These are phyloP conservation scores for Phallusia fumigata DNA, from an alignment of 23 tunicate species.

Conservation along the genomic window DNA sequence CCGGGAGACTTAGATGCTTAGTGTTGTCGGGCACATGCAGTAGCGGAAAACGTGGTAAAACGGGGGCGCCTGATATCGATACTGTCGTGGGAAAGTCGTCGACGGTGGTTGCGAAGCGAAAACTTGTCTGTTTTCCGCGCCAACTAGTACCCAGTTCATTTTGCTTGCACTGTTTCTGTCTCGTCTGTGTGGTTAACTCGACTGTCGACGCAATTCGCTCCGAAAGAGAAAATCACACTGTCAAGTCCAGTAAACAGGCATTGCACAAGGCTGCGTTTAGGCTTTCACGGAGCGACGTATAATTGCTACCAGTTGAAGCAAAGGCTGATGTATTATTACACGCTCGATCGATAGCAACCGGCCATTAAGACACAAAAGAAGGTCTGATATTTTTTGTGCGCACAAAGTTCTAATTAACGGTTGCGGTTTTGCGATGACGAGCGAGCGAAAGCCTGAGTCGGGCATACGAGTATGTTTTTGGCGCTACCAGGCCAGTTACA, in stretches of 20 bases:
- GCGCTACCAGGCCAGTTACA: too few relatives aligned
- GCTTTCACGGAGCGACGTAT: neutral
- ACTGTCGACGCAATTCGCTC: neutral
- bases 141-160: neutral
- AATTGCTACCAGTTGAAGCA: neutral
- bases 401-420: neutral
- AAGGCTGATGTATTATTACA: neutral
- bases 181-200: neutral
- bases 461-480: too few relatives aligned
- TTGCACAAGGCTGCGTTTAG: neutral
- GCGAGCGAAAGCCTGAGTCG: too few relatives aligned
- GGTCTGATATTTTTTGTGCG: constrained; percentile 5
- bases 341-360: neutral
- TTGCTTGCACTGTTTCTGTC: neutral
- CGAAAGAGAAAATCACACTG: neutral
- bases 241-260: neutral
- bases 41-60: neutral
- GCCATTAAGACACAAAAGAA: constrained; percentile 1
- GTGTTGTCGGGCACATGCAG: neutral
- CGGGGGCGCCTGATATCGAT: neutral
- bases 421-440: neutral
- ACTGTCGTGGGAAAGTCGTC: constrained; percentile 7
- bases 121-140: neutral
- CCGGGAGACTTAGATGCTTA: neutral
- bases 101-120: neutral